Evolutionary conservation across 2,113 vertebrate species (phyloP), one percentile per base, ranked within the genome.

Genomic region (Phoenicopterus ruber): DNA sequence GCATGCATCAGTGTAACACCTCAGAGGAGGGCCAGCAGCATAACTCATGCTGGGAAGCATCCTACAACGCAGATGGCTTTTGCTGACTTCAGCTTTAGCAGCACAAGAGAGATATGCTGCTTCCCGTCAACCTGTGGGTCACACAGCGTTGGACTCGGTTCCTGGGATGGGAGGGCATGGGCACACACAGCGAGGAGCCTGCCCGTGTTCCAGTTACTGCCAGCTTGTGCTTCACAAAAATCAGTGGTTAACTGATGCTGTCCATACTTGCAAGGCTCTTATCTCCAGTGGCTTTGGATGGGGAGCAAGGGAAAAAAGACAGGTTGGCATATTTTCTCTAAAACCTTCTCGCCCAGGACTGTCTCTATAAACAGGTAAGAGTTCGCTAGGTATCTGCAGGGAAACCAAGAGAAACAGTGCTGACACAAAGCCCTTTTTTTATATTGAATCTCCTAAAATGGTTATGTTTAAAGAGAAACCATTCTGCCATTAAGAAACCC

Each of bases 401-500:
- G 42, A 32, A 66, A 49, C 52, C 42, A 77, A 79, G 54, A 67
- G 46, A 69, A 96, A 31, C 0, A 20, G 18, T 50, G 29, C n/a
- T 61, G 46, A 85, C 54, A 49, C 24, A 58, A 87, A 87, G 10
- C 22, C 9, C 9, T 58, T 61, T 24, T 62, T 89, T 38, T 19
- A 32, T 36, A 52, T 22, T 46, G 72, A 84, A 47, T 28, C 3
- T 77, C 70, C 47, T 52, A 16, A 89, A 94, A 73, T 44, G 18
- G 42, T 44, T 92, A 34, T 32, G 36, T 73, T 94, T 82, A 61
- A 80, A 85, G 54, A 69, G 58, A 73, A 94, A 44, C 20, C 14
- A 70, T 94, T 91, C 78, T 93, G 26, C n/a, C 58, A 26, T 25
- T 34, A 76, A 94, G 87, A 94, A 95, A 93, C 76, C 66, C 10